phyloP scores from a whole-genome alignment of 2,888 invertebrate species.

The Polydrusus cervinus region DNA sequence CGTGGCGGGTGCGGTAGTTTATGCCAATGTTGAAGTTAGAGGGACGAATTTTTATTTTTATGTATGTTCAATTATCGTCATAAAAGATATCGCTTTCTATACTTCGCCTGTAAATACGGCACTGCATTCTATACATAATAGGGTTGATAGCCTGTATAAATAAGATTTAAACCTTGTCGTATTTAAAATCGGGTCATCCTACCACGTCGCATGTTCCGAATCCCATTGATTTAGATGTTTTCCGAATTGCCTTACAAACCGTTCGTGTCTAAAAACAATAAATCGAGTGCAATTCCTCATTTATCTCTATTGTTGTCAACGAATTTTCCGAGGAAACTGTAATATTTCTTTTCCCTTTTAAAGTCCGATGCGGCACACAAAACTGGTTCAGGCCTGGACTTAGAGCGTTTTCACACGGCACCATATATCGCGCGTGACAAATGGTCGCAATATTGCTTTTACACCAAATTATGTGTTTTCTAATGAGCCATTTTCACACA shows the following conservation, averaged over 20 bases:
- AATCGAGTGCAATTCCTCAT: constrained; percentile 39
- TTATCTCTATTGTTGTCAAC: constrained; percentile 43
- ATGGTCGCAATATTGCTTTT: too few relatives aligned
- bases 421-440: too few relatives aligned
- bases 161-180: not conserved
- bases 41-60: too few relatives aligned
- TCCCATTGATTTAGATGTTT: constrained; percentile 25
- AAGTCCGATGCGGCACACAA: constrained; percentile 16
- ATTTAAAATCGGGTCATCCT: not conserved
- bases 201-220: not conserved
- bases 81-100: too few relatives aligned
- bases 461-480: too few relatives aligned
- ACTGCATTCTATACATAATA: too few relatives aligned
- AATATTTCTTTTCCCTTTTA: constrained; percentile 39
- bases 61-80: too few relatives aligned
- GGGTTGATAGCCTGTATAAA: too few relatives aligned
- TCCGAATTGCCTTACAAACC: constrained; percentile 38
- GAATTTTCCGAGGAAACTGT: constrained; percentile 37
- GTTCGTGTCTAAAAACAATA: constrained; percentile 36
- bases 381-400: not conserved
- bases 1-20: too few relatives aligned
- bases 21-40: too few relatives aligned
- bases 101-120: not conserved
- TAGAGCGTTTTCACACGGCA: too few relatives aligned
- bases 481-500: too few relatives aligned